Conservation (phyloP, 23 tunicate genomes). For the Diplosoma virens region DNA sequence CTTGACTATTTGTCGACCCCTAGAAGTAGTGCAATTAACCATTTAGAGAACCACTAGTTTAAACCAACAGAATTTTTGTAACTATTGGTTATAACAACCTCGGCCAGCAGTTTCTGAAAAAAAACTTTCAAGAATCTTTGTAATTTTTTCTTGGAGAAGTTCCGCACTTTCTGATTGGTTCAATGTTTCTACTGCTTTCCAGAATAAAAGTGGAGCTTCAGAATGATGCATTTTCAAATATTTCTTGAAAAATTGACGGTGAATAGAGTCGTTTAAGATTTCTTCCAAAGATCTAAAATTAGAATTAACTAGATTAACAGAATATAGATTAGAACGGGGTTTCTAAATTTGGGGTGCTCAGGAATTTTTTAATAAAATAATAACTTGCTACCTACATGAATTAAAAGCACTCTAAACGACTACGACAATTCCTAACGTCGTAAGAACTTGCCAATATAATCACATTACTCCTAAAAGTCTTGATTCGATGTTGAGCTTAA, state of each 20-base stretch:
- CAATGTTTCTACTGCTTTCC: constrained; percentile 81
- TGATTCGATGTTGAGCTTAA: no score
- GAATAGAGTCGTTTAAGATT: constrained; percentile 73
- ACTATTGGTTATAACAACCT: constrained; percentile 33
- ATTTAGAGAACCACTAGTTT: neutral
- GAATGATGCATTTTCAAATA: constrained; percentile 68
- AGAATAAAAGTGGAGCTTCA: constrained; percentile 83
- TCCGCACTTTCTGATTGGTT: constrained; percentile 48
- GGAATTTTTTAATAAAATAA: no score
- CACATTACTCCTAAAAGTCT: no score
- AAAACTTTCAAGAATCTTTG: constrained; percentile 66
- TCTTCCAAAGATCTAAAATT: constrained; percentile 54
- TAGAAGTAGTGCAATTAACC: no score
- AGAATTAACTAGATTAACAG: no score
- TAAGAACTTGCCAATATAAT: no score
- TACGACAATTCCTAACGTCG: no score
- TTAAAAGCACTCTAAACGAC: no score
- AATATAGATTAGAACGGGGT: no score
- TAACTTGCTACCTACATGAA: no score
- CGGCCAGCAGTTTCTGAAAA: constrained; percentile 66
- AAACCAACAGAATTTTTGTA: neutral
- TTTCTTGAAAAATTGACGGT: constrained; percentile 74
- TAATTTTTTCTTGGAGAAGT: constrained; percentile 49
- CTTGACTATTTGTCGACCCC: no score
- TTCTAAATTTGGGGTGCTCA: no score